Evolutionary conservation across 2,888 invertebrate genomes (phyloP).

Genomic region (Cryptocephalus primarius): DNA sequence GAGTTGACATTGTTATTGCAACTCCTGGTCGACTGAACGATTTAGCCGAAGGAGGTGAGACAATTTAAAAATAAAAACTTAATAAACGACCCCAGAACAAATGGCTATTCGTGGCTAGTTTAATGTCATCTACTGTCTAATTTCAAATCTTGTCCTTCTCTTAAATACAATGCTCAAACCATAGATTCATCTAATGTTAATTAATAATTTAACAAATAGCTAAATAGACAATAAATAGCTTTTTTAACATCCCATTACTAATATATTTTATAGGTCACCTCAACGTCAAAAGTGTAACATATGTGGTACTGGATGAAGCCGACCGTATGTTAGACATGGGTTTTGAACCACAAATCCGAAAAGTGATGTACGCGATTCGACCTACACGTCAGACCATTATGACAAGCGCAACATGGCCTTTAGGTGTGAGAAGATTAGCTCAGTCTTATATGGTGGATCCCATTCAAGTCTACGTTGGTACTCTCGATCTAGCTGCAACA

Average conservation of each 20-base stretch:
- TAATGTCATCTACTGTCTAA: no score
- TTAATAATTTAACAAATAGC: no score
- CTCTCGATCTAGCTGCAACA: conserved; percentile 78
- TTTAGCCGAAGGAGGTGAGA: conserved; percentile 52
- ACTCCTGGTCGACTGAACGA: conserved; percentile 92
- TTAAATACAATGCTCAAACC: no score
- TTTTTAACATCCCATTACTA: background rate
- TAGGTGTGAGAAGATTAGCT: conserved; percentile 74
- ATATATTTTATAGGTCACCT: conserved; percentile 42
- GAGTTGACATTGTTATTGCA: conserved; percentile 92
- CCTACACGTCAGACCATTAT: conserved; percentile 91
- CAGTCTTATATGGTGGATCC: conserved; percentile 82
- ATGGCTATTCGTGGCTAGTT: background rate
- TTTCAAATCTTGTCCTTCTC: no score
- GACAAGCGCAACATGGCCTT: conserved; percentile 95
- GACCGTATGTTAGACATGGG: conserved; percentile 84
- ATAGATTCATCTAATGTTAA: no score
- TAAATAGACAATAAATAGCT: no score
- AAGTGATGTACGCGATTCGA: conserved; percentile 66
- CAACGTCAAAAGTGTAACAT: conserved; percentile 71
- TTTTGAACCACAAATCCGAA: conserved; percentile 80
- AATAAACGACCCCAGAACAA: background rate
- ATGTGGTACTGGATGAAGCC: conserved; percentile 86
- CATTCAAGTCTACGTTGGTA: conserved; percentile 81
- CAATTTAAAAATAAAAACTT: background rate